phyloP scores from a whole-genome alignment of 1,140 invertebrate genomes.

The Euborellia annulipes region DNA sequence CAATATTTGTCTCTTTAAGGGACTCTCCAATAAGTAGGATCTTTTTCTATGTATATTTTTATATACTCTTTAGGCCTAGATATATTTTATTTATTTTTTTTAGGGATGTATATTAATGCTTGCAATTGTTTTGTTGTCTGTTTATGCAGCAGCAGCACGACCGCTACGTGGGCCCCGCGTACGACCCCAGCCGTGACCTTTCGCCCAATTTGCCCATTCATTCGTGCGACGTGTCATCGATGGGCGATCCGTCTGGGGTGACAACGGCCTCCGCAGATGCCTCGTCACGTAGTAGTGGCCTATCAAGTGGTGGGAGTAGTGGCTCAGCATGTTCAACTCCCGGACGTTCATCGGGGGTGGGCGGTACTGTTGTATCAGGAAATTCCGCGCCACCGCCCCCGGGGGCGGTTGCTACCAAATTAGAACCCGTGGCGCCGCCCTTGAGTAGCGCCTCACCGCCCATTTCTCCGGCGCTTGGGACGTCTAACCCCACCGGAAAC shows the following conservation, averaged over 20 bases:
- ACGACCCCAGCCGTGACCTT: constrained; percentile 50
- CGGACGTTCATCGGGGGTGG: neutral
- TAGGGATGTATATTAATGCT: too few species aligned
- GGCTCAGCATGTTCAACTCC: neutral
- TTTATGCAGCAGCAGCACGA: constrained; percentile 28
- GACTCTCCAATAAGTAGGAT: too few species aligned
- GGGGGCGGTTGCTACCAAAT: constrained; percentile 9
- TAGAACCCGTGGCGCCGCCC: constrained; percentile 16
- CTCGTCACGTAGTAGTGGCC: constrained; percentile 21
- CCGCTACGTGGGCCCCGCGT: constrained; percentile 36
- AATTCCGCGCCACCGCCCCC: constrained; percentile 21
- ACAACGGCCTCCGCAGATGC: constrained; percentile 26
- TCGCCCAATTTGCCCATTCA: constrained; percentile 42
- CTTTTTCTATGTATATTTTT: too few species aligned
- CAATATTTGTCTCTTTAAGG: too few species aligned
- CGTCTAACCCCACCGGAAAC: constrained; percentile 35
- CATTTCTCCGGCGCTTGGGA: constrained; percentile 26
- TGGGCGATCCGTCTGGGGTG: constrained; percentile 35
- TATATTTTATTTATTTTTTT: too few species aligned
- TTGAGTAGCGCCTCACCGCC: constrained; percentile 16
- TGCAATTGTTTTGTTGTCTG: constrained; percentile 28
- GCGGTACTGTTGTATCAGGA: neutral
- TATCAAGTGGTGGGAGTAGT: neutral
- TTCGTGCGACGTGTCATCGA: constrained; percentile 36
- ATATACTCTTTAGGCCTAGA: too few species aligned